phyloP scores from a whole-genome alignment of 2,113 vertebrate species.

The Trematomus loennbergii region DNA sequence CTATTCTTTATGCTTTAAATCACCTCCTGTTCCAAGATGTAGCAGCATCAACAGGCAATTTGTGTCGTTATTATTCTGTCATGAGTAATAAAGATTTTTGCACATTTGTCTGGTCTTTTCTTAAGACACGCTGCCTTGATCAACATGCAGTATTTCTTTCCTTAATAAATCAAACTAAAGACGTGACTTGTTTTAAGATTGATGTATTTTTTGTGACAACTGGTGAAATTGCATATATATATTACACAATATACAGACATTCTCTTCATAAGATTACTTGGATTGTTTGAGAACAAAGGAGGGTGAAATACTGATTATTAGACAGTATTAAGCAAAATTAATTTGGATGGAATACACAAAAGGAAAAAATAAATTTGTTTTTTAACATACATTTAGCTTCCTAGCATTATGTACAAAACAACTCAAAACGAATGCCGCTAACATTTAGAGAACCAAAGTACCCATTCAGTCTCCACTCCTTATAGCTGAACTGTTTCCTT shows the following conservation, averaged over 20 bases:
- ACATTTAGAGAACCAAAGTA: conserved; percentile 17
- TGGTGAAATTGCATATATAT: conserved; percentile 60
- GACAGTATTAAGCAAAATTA: conserved; percentile 19
- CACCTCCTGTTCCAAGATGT: conserved; percentile 52
- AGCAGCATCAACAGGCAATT: conserved; percentile 56
- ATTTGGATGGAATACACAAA: conserved; percentile 30
- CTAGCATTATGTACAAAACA: conserved; percentile 42
- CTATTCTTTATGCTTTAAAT: conserved; percentile 39
- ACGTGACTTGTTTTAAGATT: conserved; percentile 34
- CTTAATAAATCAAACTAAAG: conserved; percentile 48
- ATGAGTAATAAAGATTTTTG: conserved; percentile 79
- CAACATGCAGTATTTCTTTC: not conserved
- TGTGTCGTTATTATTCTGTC: conserved; percentile 63
- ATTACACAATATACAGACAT: conserved; percentile 57
- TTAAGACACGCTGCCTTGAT: not conserved
- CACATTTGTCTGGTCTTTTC: conserved; percentile 55
- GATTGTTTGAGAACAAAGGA: conserved; percentile 16
- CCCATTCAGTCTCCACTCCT: not conserved
- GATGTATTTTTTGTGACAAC: conserved; percentile 60
- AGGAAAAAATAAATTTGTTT: conserved; percentile 10
- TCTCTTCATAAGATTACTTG: conserved; percentile 43
- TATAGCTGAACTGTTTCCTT: conserved; percentile 4
- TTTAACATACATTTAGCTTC: conserved; percentile 38
- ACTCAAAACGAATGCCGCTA: conserved; percentile 9
- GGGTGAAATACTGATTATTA: not conserved